phyloP scores from a whole-genome alignment of 1,140 invertebrate species.

The Plodia interpunctella region DNA sequence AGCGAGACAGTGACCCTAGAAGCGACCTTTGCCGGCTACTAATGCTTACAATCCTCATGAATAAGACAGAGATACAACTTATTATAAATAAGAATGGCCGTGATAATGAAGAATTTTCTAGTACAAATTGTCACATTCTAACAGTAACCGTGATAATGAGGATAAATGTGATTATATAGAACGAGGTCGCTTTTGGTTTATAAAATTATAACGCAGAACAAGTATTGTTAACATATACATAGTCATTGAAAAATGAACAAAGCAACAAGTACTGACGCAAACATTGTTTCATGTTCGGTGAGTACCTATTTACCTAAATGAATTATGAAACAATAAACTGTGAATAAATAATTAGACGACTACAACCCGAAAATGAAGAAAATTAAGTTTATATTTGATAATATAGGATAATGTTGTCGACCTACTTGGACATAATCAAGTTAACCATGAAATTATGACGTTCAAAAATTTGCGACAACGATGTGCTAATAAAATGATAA shows the following conservation, averaged over 20 bases:
- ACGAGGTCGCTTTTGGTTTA: too few relatives aligned
- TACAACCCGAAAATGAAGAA: neutral
- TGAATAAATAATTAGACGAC: neutral
- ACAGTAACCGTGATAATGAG: too few relatives aligned
- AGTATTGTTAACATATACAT: too few relatives aligned
- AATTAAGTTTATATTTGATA: neutral
- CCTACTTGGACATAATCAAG: neutral
- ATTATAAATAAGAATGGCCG: neutral
- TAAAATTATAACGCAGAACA: too few relatives aligned
- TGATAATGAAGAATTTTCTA: too few relatives aligned
- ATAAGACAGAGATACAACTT: neutral
- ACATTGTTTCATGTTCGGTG: neutral
- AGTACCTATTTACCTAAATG: too few relatives aligned
- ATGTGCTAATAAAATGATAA: conserved; percentile 58
- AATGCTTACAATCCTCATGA: neutral
- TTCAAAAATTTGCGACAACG: conserved; percentile 48
- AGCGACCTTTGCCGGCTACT: neutral
- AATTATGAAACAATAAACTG: too few relatives aligned
- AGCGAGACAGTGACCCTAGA: neutral
- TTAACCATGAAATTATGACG: conserved; percentile 17
- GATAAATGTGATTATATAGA: too few relatives aligned
- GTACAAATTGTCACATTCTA: too few relatives aligned
- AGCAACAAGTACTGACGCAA: neutral
- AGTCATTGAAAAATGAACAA: neutral
- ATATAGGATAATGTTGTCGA: neutral